Evolutionary conservation across 2,888 invertebrate species (phyloP), one percentile per base, ranked within the genome.

Genomic region (Ochropleura plecta): DNA sequence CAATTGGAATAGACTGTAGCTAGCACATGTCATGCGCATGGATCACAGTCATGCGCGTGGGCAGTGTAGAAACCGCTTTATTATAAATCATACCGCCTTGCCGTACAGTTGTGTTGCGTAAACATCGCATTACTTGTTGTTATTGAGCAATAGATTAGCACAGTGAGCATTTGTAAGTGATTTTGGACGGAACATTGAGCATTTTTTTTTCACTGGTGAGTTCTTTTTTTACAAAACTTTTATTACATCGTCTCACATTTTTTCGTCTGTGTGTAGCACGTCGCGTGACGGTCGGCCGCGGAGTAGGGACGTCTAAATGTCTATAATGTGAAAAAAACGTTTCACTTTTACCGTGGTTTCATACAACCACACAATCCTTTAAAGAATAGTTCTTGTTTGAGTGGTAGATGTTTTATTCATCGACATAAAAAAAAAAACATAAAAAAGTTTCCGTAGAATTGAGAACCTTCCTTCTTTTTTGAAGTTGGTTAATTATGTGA

Each of bases 21-120:
- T 16, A 42, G 55, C 78, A 57, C 53, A n/a, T 40, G 51, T 46
- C 30, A 62, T 42, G 79, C 59, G 51, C 51, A 20, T 30, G 42
- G n/a, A 60, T 42, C 8, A 48, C 73, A 30, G 30, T 30, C 30
- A n/a, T 62, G 79, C 73, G 75, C 70, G 57, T 30, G 82, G 71
- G 82, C 71, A 59, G 70, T 82, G 71, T 85, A 77, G 76, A 57
- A 76, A 55, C 75, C 75, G 78, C 81, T 73, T 78, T 86, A 85
- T 53, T 88, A 80, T 51, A 59, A 79, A 64, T 81, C 83, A 69
- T 81, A 80, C 71, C 71, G 80, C 62, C 79, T 14, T n/a, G 46
- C 30, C 20, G 42, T 7, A 67, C 51, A n/a, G 85, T 70, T 66
- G 85, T 67, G 60, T 84, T 72, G 46, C 70, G 77, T 71, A 63